Base-by-base conservation (phyloP, 1,140 invertebrate species). In the Theocolax elegans region DNA sequence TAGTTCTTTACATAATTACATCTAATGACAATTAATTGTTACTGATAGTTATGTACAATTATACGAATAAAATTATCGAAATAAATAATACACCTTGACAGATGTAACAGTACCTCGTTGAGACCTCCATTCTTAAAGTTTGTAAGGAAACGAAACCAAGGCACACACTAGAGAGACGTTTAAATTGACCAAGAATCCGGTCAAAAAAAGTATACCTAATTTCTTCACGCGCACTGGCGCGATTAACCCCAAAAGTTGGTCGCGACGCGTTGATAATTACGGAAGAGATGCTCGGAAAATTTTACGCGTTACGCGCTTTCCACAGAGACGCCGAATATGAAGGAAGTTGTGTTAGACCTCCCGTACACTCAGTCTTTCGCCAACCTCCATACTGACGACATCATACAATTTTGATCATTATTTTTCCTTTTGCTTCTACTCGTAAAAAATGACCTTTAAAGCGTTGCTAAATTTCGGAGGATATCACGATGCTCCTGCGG, bases 381-480 rank as follows among this genome's bases (percentile, higher is more conserved):
- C 15, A 25, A 0, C 1, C n/a, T 13, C 31, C 21, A 35, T 38
- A 23, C 42, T 51, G 54, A 59, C 54, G 31, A 67, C 42, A 48
- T 62, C 53, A 13, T n/a, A 15, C n/a, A 29, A 13, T 25, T 4
- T 0, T 1, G 23, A 25, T 21, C 23, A 23, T 4, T 21, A 12
- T 49, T 49, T 10, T 49, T 49, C 23, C 7, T 49, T 2, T 46
- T 46, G 4, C 12, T 12, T 35, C 10, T 35, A 10, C 4, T 35
- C 4, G 4, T 35, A 10, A 35, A 35, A 75, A 60, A 82, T 82
- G 81, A 82, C 81, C 8, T 73, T 82, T 1, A 81, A 80, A 7
- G 67, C 72, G 0, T 21, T 81, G 48, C 40, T 80, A 10, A 78
- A 77, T 35, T 73, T 79, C 56, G 77, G 77, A 29, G 44, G 60